A percentile compares a stretch with the other conserved stretches of the same genome.
These are phyloP conservation scores for Neopipo cinnamomea DNA, from an alignment of 2,113 vertebrate genomes.

Conservation along the genomic window DNA sequence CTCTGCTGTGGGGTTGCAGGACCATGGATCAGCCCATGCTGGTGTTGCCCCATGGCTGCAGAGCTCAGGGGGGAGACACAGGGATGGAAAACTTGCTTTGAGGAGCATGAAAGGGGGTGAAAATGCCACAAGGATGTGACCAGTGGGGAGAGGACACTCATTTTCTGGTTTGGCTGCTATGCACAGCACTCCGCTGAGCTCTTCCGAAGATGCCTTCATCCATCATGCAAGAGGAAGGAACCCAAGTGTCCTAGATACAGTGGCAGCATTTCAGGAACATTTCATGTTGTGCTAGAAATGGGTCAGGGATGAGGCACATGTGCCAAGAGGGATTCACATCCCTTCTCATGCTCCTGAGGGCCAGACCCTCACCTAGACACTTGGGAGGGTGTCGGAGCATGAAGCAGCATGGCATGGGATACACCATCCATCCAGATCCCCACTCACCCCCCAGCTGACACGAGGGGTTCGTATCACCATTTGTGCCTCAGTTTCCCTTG, in stretches of 20 bases:
- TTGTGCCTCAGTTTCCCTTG: neutral
- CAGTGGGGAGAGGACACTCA: accelerated
- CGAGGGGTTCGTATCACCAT: accelerated
- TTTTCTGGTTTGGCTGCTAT: neutral
- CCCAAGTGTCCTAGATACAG: neutral
- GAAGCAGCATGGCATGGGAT: neutral
- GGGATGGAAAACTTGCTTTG: neutral
- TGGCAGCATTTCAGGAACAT: neutral
- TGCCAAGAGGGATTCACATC: accelerated
- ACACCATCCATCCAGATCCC: neutral
- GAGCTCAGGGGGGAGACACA: neutral
- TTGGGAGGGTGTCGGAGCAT: accelerated
- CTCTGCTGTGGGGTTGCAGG: accelerated
- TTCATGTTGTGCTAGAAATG: neutral
- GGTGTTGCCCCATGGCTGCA: neutral
- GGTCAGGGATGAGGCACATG: neutral
- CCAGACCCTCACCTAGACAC: neutral
- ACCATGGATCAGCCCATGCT: neutral
- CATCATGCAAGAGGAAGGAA: neutral
- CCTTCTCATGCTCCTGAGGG: neutral
- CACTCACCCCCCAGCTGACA: accelerated
- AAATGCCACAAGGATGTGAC: neutral
- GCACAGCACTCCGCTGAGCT: neutral
- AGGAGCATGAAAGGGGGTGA: neutral
- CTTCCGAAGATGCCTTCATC: neutral